Conservation (phyloP, 1,140 invertebrate genomes). For the Patella vulgata region DNA sequence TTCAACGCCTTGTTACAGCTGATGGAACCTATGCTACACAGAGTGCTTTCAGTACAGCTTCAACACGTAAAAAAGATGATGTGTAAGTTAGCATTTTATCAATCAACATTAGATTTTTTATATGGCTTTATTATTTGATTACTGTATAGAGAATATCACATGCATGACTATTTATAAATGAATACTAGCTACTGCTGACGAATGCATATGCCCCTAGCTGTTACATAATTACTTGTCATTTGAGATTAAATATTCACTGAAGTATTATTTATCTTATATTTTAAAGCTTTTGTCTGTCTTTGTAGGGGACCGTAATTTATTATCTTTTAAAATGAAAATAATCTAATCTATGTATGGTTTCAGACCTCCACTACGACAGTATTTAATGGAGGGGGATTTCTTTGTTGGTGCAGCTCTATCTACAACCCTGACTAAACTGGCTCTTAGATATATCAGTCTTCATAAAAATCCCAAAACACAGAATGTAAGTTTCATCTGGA, state of each 20-base stretch:
- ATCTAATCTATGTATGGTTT: slow-evolving; percentile 11
- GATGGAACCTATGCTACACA: slow-evolving; percentile 99
- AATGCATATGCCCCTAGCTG: too few relatives aligned
- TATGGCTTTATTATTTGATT: neutral
- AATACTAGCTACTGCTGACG: too few relatives aligned
- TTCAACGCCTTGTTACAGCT: slow-evolving; percentile 65
- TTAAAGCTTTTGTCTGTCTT: too few relatives aligned
- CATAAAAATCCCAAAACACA: slow-evolving; percentile 55
- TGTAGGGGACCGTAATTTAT: too few relatives aligned
- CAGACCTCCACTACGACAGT: slow-evolving; percentile 84
- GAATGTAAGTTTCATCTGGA: slow-evolving; percentile 61
- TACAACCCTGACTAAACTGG: slow-evolving; percentile 91
- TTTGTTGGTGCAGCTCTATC: slow-evolving; percentile 94
- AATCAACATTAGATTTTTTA: neutral
- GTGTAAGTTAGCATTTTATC: slow-evolving; percentile 28
- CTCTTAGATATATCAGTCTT: slow-evolving; percentile 76
- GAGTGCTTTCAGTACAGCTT: slow-evolving; percentile 89
- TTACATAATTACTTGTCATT: too few relatives aligned
- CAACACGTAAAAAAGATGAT: slow-evolving; percentile 61
- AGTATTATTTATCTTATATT: too few relatives aligned
- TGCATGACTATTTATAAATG: too few relatives aligned
- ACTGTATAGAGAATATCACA: neutral
- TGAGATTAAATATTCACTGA: too few relatives aligned
- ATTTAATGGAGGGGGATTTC: slow-evolving; percentile 94
- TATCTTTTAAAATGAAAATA: too few relatives aligned